phyloP scores from a whole-genome alignment of 1,140 invertebrate species.

The Drosophila auraria region DNA sequence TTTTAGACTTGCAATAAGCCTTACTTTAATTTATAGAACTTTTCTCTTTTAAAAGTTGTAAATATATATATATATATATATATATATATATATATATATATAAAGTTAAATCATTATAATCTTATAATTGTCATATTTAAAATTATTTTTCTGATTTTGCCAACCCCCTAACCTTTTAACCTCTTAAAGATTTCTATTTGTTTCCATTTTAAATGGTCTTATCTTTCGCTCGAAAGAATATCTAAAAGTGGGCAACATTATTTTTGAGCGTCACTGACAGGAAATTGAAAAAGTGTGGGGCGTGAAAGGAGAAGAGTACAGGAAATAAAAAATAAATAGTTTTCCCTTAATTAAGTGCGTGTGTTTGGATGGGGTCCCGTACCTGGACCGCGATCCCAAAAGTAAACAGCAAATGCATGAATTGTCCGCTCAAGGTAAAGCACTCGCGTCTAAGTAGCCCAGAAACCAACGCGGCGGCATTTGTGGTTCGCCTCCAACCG shows the following conservation, averaged over 20 bases:
- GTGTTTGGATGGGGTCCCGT: constrained; percentile 1
- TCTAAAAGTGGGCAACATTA: constrained; percentile 10
- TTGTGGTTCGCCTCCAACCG: constrained; percentile 10
- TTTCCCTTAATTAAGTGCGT: constrained; percentile 47
- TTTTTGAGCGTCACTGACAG: constrained; percentile 40
- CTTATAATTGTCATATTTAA: background rate
- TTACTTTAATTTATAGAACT: too few species aligned
- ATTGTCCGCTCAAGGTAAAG: constrained; percentile 24
- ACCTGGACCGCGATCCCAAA: constrained; percentile 7
- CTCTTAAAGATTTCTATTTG: background rate
- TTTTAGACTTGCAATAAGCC: too few species aligned
- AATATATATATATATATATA: background rate
- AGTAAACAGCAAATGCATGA: constrained; percentile 28
- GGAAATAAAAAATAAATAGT: constrained; percentile 12
- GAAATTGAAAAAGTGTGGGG: constrained; percentile 56
- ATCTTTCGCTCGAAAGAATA: constrained; percentile 14
- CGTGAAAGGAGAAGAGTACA: constrained; percentile 6
- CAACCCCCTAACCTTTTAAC: background rate
- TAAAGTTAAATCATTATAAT: background rate
- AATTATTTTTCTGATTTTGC: background rate
- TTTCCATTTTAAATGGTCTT: constrained; percentile 2
- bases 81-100: background rate
- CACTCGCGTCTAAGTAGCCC: constrained; percentile 8
- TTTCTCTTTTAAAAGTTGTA: too few species aligned
- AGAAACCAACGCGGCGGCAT: constrained; percentile 13